A percentile compares a stretch with the other conserved stretches of the same genome.
These are phyloP conservation scores for Petrocephalus sullivani DNA, from an alignment of 2,797 vertebrate species.

Conservation along the genomic window DNA sequence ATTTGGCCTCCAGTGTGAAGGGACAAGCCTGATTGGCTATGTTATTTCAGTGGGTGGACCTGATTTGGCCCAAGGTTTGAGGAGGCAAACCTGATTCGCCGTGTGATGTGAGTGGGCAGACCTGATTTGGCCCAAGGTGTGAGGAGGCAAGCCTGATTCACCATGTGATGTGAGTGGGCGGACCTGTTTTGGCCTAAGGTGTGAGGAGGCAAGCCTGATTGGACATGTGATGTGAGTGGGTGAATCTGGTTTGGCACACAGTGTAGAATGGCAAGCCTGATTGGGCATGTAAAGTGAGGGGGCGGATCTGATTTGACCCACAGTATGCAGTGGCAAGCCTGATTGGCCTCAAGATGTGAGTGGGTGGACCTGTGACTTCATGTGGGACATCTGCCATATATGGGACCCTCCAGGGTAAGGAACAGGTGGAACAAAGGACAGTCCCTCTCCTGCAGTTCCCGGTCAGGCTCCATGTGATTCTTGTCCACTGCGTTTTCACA, in stretches of 20 bases:
- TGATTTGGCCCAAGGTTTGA: too few species aligned
- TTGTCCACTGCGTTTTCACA: background rate
- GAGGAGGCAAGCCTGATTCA: background rate
- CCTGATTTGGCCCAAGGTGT: background rate
- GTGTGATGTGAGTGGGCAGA: background rate
- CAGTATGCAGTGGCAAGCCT: background rate
- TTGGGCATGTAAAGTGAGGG: background rate
- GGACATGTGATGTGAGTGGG: background rate
- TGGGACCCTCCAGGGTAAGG: background rate
- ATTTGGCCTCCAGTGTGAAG: background rate
- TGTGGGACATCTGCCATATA: background rate
- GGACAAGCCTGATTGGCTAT: too few species aligned
- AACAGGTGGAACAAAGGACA: background rate
- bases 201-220: background rate
- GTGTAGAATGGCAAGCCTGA: background rate
- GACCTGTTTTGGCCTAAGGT: too few species aligned
- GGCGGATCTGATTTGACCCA: background rate
- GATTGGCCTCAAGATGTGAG: background rate
- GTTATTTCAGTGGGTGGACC: too few species aligned
- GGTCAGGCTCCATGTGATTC: background rate
- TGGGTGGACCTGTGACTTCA: background rate
- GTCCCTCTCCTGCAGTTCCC: background rate
- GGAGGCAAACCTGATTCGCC: background rate
- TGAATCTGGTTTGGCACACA: background rate
- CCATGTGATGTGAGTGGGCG: too few species aligned